A percentile compares a stretch with the other conserved stretches of the same genome.
These are phyloP conservation scores for Brachionus rubens DNA, from an alignment of 1,140 invertebrate genomes.

Conservation along the genomic window DNA sequence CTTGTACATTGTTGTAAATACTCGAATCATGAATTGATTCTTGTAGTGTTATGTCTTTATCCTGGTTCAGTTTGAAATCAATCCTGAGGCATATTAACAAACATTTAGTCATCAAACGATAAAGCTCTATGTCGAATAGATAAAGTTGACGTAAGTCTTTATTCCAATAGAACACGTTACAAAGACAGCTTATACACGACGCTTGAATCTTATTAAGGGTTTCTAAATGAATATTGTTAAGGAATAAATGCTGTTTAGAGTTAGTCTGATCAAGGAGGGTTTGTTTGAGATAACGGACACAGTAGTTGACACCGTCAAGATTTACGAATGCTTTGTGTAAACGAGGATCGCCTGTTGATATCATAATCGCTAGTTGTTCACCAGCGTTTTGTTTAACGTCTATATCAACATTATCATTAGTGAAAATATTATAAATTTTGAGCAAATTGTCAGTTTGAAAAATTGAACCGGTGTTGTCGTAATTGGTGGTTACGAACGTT, in stretches of 20 bases:
- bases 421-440: conserved; percentile 42
- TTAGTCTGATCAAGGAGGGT: not conserved
- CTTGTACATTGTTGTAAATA: not conserved
- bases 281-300: conserved; percentile 6
- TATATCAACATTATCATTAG: conserved; percentile 6
- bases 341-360: conserved; percentile 30
- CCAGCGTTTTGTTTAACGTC: conserved; percentile 36
- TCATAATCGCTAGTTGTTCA: conserved; percentile 28
- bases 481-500: not conserved
- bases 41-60: not conserved
- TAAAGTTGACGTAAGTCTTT: conserved; percentile 27
- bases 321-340: conserved; percentile 24
- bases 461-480: not conserved
- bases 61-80: not conserved
- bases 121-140: conserved; percentile 26
- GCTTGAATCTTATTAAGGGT: conserved; percentile 8
- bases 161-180: conserved; percentile 31
- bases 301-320: conserved; percentile 44
- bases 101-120: conserved; percentile 3
- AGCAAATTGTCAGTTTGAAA: conserved; percentile 34
- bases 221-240: not conserved
- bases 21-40: not conserved
- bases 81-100: conserved; percentile 22
- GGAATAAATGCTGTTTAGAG: not conserved
- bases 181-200: conserved; percentile 16